Evolutionary conservation across 2,888 invertebrate species (phyloP).

Genomic region (Cloeon dipterum): DNA sequence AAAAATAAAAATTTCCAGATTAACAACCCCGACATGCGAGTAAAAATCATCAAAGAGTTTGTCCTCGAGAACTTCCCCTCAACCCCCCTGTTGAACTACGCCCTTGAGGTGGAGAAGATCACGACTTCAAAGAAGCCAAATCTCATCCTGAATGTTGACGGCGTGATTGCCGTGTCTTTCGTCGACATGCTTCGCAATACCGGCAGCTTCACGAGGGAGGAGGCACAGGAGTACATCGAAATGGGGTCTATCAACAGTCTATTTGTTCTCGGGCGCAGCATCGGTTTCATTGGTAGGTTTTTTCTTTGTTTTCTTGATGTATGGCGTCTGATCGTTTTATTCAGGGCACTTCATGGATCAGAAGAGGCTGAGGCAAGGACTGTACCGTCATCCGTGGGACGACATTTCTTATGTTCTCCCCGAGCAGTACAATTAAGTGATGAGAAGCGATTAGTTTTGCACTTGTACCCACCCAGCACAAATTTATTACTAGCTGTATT

Average conservation of each 20-base stretch:
- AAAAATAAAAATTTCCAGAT: too few relatives aligned
- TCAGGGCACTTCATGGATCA: conserved; percentile 91
- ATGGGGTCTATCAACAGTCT: conserved; percentile 96
- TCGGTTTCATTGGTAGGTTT: conserved; percentile 76
- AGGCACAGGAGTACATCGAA: conserved; percentile 90
- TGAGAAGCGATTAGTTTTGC: not conserved
- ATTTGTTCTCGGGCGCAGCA: conserved; percentile 92
- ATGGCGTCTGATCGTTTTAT: conserved; percentile 7
- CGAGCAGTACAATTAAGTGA: conserved; percentile 33
- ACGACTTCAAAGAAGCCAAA: conserved; percentile 99
- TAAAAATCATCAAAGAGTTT: conserved; percentile 89
- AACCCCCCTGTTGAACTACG: conserved; percentile 85
- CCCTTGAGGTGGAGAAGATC: conserved; percentile 93
- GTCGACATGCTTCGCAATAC: conserved; percentile 89
- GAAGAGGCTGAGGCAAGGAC: conserved; percentile 92
- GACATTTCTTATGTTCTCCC: conserved; percentile 82
- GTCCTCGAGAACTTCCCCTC: conserved; percentile 84
- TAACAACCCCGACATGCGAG: conserved; percentile 97
- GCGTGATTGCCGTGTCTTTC: conserved; percentile 91
- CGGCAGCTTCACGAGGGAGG: conserved; percentile 89
- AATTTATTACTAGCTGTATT: too few relatives aligned
- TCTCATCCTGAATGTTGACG: conserved; percentile 96
- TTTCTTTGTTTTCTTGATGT: not conserved
- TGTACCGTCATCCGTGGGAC: conserved; percentile 99
- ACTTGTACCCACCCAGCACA: not conserved